phyloP scores from a whole-genome alignment of 2,113 vertebrate genomes.

The Oreochromis niloticus region DNA sequence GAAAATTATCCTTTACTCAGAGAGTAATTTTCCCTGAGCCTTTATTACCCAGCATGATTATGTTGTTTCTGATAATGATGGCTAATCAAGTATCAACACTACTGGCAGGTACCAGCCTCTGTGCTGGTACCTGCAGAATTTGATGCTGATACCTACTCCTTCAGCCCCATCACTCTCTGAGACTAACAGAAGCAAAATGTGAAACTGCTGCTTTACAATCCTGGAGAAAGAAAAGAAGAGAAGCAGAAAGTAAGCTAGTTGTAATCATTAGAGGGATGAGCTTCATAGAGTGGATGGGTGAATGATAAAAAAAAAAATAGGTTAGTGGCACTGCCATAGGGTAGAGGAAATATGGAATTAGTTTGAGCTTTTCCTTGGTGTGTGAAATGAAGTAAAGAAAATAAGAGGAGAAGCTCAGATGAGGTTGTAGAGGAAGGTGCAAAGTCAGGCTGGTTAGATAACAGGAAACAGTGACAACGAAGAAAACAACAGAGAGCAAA shows the following conservation, averaged over 20 bases:
- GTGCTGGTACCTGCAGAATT: not conserved
- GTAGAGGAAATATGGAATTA: not conserved
- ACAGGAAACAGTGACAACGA: not conserved
- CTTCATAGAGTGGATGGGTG: not conserved
- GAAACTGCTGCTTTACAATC: not conserved
- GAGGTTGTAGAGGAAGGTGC: not conserved
- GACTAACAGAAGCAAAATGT: not conserved
- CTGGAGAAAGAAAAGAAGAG: not conserved
- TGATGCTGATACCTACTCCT: not conserved
- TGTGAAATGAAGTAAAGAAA: not conserved
- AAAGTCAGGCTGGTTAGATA: not conserved
- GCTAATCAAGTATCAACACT: not conserved
- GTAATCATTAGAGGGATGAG: not conserved
- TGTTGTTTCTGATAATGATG: constrained; percentile 11
- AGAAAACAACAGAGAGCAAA: not conserved
- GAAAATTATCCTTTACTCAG: not conserved
- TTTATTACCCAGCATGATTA: not conserved
- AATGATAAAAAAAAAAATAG: not conserved
- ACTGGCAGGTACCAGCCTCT: not conserved
- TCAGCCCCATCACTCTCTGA: not conserved
- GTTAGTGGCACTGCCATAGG: not conserved
- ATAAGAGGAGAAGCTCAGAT: not conserved
- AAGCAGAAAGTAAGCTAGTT: not conserved
- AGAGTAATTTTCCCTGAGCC: not conserved
- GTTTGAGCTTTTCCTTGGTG: not conserved